Percentiles rank a stretch among this genome's conserved stretches.
phyloP scores from a whole-genome alignment of 2,113 vertebrate species.

The Chlorodrepanis virens region DNA sequence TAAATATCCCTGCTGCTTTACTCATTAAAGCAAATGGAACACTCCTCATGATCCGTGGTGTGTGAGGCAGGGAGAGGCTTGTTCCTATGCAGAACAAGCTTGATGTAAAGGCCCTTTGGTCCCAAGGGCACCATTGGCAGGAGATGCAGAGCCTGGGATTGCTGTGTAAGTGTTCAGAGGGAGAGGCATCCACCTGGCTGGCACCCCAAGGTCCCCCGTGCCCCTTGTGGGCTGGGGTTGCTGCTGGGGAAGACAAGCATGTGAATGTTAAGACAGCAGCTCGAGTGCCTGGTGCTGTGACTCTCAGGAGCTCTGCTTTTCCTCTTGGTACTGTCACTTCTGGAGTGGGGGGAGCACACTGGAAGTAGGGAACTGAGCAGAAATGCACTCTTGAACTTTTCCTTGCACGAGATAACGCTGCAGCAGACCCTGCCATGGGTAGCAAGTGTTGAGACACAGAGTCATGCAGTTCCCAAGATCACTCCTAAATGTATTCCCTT shows the following conservation, averaged over 20 bases:
- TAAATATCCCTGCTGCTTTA: not conserved
- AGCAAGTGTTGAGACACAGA: not conserved
- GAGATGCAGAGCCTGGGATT: not conserved
- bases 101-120: not conserved
- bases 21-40: not conserved
- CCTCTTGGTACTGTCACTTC: not conserved
- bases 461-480: not conserved
- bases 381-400: not conserved
- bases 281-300: not conserved
- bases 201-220: not conserved
- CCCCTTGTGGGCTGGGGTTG: fast-evolving
- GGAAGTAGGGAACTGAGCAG: not conserved
- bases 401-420: not conserved
- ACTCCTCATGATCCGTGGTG: not conserved
- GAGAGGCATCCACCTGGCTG: not conserved
- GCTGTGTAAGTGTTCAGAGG: fast-evolving
- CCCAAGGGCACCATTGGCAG: not conserved
- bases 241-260: not conserved
- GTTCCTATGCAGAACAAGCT: not conserved
- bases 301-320: not conserved
- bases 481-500: not conserved
- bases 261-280: not conserved
- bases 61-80: not conserved
- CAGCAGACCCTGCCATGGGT: fast-evolving
- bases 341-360: not conserved